These are phyloP conservation scores for Emmelina monodactyla DNA, from an alignment of 2,888 invertebrate species.

Conservation along the genomic window DNA sequence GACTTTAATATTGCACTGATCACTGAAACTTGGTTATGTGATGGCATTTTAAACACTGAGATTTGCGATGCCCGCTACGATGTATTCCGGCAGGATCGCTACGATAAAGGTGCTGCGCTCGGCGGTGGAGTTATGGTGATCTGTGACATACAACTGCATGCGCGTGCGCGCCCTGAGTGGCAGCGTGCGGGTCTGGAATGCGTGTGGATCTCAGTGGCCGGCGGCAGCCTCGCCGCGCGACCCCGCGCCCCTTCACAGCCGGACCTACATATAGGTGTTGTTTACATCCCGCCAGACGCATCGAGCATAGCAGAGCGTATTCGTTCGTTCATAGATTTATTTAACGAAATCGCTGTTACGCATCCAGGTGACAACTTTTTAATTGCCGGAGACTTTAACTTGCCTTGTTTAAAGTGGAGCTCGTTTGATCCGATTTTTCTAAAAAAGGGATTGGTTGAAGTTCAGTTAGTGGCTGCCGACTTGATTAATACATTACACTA, in stretches of 20 bases:
- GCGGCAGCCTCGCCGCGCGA: neutral
- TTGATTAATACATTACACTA: neutral
- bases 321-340: neutral
- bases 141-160: neutral
- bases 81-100: too few relatives aligned
- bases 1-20: too few relatives aligned
- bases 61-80: too few relatives aligned
- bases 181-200: neutral
- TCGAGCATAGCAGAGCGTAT: neutral
- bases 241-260: too few relatives aligned
- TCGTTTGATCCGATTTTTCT: neutral
- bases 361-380: constrained; percentile 9
- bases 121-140: too few relatives aligned
- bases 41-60: too few relatives aligned
- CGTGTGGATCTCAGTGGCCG: neutral
- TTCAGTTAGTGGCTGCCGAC: constrained; percentile 2
- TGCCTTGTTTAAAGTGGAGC: constrained; percentile 11
- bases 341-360: neutral
- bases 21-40: too few relatives aligned
- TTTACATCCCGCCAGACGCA: neutral
- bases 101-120: too few relatives aligned
- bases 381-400: constrained; percentile 13
- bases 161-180: neutral
- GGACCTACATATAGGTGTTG: neutral
- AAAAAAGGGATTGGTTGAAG: constrained; percentile 7